These are phyloP conservation scores for Pocillopora meandrina DNA, from an alignment of 92 coral and sea anemone species.

Conservation along the genomic window DNA sequence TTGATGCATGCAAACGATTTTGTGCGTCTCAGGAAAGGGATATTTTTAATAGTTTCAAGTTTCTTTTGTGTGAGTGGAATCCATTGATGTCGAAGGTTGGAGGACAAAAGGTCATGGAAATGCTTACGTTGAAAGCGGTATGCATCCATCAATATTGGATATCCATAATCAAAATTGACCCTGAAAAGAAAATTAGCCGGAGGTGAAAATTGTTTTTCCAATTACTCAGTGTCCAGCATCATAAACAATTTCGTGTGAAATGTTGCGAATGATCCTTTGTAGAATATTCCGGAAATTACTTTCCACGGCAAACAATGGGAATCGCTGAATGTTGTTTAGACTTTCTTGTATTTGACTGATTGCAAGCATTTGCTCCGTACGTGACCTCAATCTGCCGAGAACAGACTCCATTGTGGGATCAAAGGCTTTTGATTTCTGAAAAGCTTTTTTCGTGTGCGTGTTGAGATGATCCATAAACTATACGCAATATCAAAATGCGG, in stretches of 20 bases:
- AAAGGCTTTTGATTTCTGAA: neutral
- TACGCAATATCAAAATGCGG: neutral
- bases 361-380: constrained; percentile 15
- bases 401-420: constrained; percentile 6
- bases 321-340: neutral
- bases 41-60: neutral
- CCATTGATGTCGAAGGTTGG: constrained; percentile 20
- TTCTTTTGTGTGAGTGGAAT: constrained; percentile 19
- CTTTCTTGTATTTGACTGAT: neutral
- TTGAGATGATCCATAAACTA: neutral
- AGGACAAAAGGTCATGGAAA: neutral
- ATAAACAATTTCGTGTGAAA: constrained; percentile 4
- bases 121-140: no score
- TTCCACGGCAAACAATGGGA: neutral
- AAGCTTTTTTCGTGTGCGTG: neutral
- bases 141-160: no score
- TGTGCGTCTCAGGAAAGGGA: neutral
- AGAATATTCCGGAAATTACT: constrained; percentile 19
- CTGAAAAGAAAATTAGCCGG: neutral
- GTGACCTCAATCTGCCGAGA: constrained; percentile 18
- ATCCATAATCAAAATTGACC: neutral
- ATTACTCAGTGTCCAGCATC: neutral
- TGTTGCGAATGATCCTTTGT: neutral
- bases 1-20: neutral
- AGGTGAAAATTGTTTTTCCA: constrained; percentile 13